Base-by-base conservation (phyloP, 2,888 invertebrate genomes). In the Agrochola lychnidis region DNA sequence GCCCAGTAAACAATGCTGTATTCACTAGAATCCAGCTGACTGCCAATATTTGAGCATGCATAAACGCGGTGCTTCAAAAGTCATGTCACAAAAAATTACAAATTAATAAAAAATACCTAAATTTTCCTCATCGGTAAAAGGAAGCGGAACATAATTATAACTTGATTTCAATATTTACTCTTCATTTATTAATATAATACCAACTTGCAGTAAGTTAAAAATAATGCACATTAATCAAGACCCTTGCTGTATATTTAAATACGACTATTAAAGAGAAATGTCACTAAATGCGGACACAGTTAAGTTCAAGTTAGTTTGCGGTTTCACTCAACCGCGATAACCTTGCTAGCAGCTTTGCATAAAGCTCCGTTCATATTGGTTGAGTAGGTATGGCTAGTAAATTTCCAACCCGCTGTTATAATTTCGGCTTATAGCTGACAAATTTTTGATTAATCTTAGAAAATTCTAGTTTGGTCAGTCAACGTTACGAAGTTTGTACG, bases 301-400 rank as follows among this genome's bases (percentile, higher is more conserved):
- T 14, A 75, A 75, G 71, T 75, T 79, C 78, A 82, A 71, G 69
- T 76, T 51, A 51, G 67, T 25, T 71, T 78, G 70, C 48, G 70
- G 75, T 82, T 78, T 66, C 19, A 56, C 16, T 48, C 40, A 57
- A 59, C 40, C 66, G 25, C 53, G 59, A 48, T 67, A 79, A 56
- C 67, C 74, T 75, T 80, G 76, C 70, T 57, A 40, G 25, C n/a
- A 51, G 30, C 66, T 69, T 64, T 73, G 56, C 19, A 45, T 56
- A 70, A 74, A 48, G 70, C n/a, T 57, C 36, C 25, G n/a, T 73
- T 36, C 57, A 70, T 22, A 63, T 51, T 45, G 19, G 0, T 19
- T 22, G 36, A 40, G 14, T 51, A 53, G 9, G 6, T 36, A 51
- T 22, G 9, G 22, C 22, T 48, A 40, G 16, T 14, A 7, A 6